Percentiles rank a stretch among this genome's conserved stretches.
These are phyloP conservation scores for Catagonus wagneri DNA, from an alignment of 2,113 vertebrate genomes.

Conservation along the genomic window DNA sequence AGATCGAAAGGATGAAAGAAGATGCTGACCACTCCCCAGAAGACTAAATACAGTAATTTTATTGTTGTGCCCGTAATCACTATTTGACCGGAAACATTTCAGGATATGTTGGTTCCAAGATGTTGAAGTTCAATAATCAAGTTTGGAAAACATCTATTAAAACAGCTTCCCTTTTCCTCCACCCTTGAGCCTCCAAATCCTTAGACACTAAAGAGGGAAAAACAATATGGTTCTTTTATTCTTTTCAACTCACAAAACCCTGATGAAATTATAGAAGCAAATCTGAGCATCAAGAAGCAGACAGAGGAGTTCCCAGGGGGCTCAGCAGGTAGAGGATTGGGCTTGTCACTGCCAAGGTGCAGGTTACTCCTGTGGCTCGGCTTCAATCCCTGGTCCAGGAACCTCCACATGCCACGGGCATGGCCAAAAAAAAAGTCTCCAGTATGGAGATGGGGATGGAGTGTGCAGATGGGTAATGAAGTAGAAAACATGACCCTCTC, in stretches of 20 bases:
- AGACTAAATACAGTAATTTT: constrained; percentile 73
- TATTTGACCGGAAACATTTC: constrained; percentile 60
- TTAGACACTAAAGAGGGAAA: not conserved
- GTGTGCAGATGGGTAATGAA: no score
- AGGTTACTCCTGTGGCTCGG: no score
- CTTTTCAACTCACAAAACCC: constrained; percentile 24
- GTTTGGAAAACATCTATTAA: constrained; percentile 66
- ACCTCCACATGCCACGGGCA: no score
- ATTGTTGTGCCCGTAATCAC: constrained; percentile 66
- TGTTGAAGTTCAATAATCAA: constrained; percentile 66
- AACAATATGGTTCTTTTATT: constrained; percentile 20
- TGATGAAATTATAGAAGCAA: not conserved
- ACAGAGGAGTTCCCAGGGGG: not conserved
- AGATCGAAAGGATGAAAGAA: constrained; percentile 70
- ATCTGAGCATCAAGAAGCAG: not conserved
- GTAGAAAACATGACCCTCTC: no score
- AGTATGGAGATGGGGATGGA: no score
- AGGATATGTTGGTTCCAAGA: constrained; percentile 64
- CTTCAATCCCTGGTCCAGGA: no score
- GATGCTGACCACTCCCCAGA: constrained; percentile 47
- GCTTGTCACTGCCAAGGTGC: no score
- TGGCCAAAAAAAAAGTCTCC: no score
- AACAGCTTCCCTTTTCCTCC: not conserved
- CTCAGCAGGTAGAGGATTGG: no score
- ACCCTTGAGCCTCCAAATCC: not conserved